Evolutionary conservation across 2,797 vertebrate species (phyloP), one percentile per base, ranked within the genome.

Genomic region (Acipenser ruthenus): DNA sequence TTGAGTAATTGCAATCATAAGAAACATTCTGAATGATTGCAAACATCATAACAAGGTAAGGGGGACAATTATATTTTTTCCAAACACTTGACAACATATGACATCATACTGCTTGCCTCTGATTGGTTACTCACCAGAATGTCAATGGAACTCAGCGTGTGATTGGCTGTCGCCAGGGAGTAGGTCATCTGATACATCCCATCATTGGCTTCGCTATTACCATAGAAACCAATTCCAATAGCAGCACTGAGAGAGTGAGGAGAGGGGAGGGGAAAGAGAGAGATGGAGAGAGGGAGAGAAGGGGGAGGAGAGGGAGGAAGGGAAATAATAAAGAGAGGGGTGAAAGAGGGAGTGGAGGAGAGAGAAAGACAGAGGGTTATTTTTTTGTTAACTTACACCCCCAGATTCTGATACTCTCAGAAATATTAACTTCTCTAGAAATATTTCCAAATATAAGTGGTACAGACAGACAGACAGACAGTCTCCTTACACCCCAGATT

Each of bases 161-260:
- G 93, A 91, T 96, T 96, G 87, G 93, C 91, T 65, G 91, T 93
- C 82, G 93, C 89, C 74, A 96, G 89, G 13, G 93, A 94, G 23
- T 92, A 92, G 86, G 92, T 94, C 89, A 95, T 92, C 88, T 95
- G 94, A 89, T 93, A 92, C 79, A 95, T 93, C 82, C 94, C 94
- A 84, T 95, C 94, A 70, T 94, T 95, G 80, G 93, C 91, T 87
- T 96, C 94, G 56, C 93, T 96, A 88, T 96, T 96, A 82, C 94
- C 94, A 84, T 95, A 96, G 93, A 96, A 96, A 93, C 94, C 94
- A 71, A 96, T 82, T 84, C 94, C 94, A 80, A 96, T 94, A 81
- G 93, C 92, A 77, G 92, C 88, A 73, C 94, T 96, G 86, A 71
- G 76, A 80, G 80, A 62, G 55, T 15, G 64, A 48, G 50, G 68